Percentiles rank a stretch among this genome's conserved stretches.
These are phyloP conservation scores for Hephaestus fuliginosus DNA, from an alignment of 2,797 vertebrate species.

Conservation along the genomic window DNA sequence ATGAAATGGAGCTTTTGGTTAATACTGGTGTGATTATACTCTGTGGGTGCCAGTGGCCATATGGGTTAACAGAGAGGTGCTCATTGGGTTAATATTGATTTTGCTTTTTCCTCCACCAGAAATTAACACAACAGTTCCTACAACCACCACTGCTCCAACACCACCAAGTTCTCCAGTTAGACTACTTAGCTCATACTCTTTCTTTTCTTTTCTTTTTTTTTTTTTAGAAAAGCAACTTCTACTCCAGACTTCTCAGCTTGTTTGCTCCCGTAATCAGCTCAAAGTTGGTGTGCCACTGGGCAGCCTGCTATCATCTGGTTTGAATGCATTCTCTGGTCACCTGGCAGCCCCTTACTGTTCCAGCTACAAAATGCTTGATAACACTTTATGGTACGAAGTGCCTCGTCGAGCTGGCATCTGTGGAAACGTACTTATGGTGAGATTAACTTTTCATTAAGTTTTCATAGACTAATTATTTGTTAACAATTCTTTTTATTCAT, in stretches of 20 bases:
- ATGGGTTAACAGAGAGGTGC: no score
- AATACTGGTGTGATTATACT: no score
- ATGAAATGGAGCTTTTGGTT: no score
- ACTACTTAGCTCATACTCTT: no score
- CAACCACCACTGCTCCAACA: no score
- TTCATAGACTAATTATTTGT: no score
- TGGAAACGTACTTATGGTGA: constrained; percentile 11
- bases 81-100: no score
- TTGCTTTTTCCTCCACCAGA: no score
- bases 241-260: background rate
- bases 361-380: background rate
- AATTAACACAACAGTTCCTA: no score
- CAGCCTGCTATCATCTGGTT: background rate
- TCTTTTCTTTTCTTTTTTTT: background rate
- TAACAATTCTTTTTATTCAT: background rate
- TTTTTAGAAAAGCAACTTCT: background rate
- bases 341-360: background rate
- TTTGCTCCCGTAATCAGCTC: constrained; percentile 1
- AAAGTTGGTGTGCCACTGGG: background rate
- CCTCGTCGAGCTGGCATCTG: background rate
- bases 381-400: background rate
- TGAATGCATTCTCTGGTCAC: constrained; percentile 7
- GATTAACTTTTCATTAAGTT: background rate
- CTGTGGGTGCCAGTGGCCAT: no score
- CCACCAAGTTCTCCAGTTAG: no score